Percentiles rank a stretch among this genome's conserved stretches.
phyloP scores from a whole-genome alignment of 2,113 vertebrate genomes.

The Prunella himalayana region DNA sequence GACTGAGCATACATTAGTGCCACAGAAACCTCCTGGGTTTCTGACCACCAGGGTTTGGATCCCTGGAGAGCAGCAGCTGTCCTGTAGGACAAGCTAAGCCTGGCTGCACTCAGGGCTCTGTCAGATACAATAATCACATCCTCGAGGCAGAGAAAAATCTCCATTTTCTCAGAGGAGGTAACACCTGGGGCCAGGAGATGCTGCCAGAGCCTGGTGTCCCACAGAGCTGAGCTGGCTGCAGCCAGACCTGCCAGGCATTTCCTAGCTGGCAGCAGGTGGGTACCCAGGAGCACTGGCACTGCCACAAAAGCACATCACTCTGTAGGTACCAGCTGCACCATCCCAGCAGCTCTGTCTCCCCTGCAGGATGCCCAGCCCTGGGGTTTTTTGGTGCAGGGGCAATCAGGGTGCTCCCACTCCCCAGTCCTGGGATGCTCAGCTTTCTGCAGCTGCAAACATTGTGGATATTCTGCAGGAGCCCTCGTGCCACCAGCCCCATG shows the following conservation, averaged over 20 bases:
- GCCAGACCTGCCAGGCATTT: not conserved
- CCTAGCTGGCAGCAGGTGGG: not conserved
- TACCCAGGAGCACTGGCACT: not conserved
- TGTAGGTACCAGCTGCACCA: not conserved
- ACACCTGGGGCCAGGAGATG: not conserved
- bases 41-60: not conserved
- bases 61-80: not conserved
- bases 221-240: not conserved
- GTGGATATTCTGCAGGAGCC: not conserved
- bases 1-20: not conserved
- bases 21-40: not conserved
- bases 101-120: not conserved
- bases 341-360: not conserved
- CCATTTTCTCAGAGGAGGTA: not conserved
- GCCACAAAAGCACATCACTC: not conserved
- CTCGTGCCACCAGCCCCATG: not conserved
- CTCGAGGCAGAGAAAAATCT: not conserved
- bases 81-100: not conserved
- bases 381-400: not conserved
- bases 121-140: not conserved
- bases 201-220: not conserved
- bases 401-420: accelerated
- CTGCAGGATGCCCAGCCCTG: not conserved
- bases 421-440: accelerated
- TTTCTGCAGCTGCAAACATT: accelerated